Evolutionary conservation across 1,140 invertebrate genomes (phyloP).

Genomic region (Ceratosolen fusciceps): DNA sequence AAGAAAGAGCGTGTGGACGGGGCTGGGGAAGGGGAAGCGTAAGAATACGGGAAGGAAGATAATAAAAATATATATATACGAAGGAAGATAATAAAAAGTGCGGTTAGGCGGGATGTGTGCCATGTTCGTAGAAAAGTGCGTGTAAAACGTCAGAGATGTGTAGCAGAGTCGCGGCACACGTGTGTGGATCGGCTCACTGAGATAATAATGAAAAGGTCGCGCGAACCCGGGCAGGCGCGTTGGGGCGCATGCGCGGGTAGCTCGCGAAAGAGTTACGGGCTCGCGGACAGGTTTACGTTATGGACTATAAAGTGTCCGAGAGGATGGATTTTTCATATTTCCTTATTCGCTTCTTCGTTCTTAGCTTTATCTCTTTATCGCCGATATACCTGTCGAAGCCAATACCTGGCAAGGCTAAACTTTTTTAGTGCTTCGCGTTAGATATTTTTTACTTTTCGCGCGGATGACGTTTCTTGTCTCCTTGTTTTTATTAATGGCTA

Average conservation of each 20-base stretch:
- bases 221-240: neutral
- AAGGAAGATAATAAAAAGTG: too few relatives aligned
- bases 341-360: neutral
- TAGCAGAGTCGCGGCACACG: neutral
- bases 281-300: conserved; percentile 34
- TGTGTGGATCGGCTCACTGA: neutral
- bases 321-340: neutral
- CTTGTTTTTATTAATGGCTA: neutral
- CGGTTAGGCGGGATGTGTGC: too few relatives aligned
- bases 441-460: neutral
- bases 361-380: conserved; percentile 25
- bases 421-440: conserved; percentile 11
- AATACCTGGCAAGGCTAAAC: neutral
- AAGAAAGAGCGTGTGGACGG: too few relatives aligned
- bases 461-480: conserved; percentile 2
- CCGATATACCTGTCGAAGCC: neutral
- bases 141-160: neutral
- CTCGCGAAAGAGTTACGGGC: conserved; percentile 15
- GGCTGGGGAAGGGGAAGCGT: conserved; percentile 4
- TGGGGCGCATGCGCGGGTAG: neutral
- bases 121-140: neutral
- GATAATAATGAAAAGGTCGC: conserved; percentile 3
- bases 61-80: neutral
- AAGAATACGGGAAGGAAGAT: too few relatives aligned
- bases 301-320: conserved; percentile 25